Base-by-base conservation (phyloP, 2,888 invertebrate species). In the Cheilosia variabilis region DNA sequence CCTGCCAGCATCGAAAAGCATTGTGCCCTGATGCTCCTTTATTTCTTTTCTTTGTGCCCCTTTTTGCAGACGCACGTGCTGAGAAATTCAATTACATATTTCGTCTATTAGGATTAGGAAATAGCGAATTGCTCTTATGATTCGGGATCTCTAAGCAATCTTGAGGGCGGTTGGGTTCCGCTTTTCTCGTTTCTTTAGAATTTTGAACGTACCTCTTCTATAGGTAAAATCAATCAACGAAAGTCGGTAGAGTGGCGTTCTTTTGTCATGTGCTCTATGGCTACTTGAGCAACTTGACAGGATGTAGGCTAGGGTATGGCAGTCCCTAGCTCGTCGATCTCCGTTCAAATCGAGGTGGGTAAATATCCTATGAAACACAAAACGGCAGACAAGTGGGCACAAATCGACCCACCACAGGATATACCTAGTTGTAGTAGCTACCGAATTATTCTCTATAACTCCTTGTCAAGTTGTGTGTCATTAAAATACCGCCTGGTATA, bases 51-150 rank as follows among this genome's bases (percentile, higher is more conserved):
- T 3, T 13, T 10, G 3, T 15, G 17, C 22, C 41, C 15, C 4
- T 43, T 37, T 9, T 22, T n/a, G 43, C 7, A 17, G 15, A 0
- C 66, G 53, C 66, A 66, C 66, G 66, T 66, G 66, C 66, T 66
- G 24, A 43, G n/a, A 37, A 27, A 43, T 43, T 24, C 41, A 22
- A 53, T 19, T 19, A 19, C 19, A 41, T 66, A 53, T 37, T 41
- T 41, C 37, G 17, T 24, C 17, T 24, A 53, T 43, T 17, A 27
- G 7, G 22, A 15, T 53, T 24, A 27, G 17, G 22, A 19, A 55
- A 43, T 66, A 31, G 43, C 13, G 37, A 37, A 1, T 13, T 37
- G 37, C 34, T 57, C 57, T 37, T 15, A 58, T 22, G 57, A 37
- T 41, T 41, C 34, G 57, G 57, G 34, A 19, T 37, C 10, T 57